Percentiles rank a stretch among this genome's conserved stretches.
These are phyloP conservation scores for Pseudomyrmex sp. DNA, from an alignment of 1,140 invertebrate genomes.

Conservation along the genomic window DNA sequence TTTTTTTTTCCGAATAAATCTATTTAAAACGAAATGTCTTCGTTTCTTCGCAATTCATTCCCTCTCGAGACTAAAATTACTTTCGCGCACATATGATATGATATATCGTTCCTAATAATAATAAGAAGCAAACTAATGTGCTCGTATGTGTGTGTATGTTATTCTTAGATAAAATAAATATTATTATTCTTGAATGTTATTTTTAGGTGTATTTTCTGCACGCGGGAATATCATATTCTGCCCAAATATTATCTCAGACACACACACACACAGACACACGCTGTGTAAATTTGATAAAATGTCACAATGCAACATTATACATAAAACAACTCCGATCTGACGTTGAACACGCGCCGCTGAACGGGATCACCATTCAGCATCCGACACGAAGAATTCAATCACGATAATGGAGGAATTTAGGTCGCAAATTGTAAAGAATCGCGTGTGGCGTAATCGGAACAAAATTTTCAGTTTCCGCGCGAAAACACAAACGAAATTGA, in stretches of 20 bases:
- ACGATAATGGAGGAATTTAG: slow-evolving; percentile 15
- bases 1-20: no score
- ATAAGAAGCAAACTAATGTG: not conserved
- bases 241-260: not conserved
- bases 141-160: not conserved
- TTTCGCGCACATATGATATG: not conserved
- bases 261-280: no score
- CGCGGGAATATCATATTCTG: not conserved
- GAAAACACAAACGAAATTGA: slow-evolving; percentile 35
- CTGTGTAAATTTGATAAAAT: not conserved
- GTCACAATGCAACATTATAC: not conserved
- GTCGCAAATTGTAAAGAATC: slow-evolving; percentile 16
- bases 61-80: no score
- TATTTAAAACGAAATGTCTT: not conserved
- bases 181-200: no score
- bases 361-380: no score
- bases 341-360: no score
- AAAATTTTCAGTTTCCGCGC: slow-evolving; percentile 32
- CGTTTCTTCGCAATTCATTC: not conserved
- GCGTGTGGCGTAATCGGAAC: slow-evolving; percentile 22
- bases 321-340: not conserved
- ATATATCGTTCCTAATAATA: not conserved
- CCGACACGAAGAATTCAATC: slow-evolving; percentile 23
- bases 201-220: not conserved
- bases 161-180: not conserved